A percentile compares a stretch with the other conserved stretches of the same genome.
These are phyloP conservation scores for Pyrgus malvae DNA, from an alignment of 2,888 invertebrate species.

Conservation along the genomic window DNA sequence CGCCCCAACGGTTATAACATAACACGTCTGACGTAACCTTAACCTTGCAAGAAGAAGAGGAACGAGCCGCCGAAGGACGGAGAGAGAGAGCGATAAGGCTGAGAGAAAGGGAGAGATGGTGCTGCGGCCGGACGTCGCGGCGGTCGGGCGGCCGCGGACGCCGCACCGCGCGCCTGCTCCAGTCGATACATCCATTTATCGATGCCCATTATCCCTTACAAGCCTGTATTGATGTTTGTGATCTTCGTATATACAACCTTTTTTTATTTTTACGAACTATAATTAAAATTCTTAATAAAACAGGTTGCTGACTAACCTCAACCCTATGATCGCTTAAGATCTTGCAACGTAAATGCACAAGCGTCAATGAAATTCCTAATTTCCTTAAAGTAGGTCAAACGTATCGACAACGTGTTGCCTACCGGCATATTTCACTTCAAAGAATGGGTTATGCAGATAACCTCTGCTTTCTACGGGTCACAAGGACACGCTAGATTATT, in stretches of 20 bases:
- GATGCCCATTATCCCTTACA: constrained; percentile 27
- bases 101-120: constrained; percentile 78
- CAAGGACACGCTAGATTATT: constrained; percentile 49
- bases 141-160: constrained; percentile 36
- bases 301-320: not conserved
- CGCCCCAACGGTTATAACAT: constrained; percentile 82
- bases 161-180: constrained; percentile 27
- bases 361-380: too few relatives aligned
- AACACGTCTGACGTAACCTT: constrained; percentile 83
- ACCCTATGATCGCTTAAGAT: too few relatives aligned
- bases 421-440: constrained; percentile 32
- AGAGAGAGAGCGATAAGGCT: constrained; percentile 76
- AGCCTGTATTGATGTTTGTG: constrained; percentile 14
- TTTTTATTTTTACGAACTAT: constrained; percentile 11
- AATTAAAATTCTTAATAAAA: not conserved
- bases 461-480: constrained; percentile 56
- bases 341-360: too few relatives aligned
- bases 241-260: constrained; percentile 29
- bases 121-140: constrained; percentile 40
- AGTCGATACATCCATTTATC: constrained; percentile 31
- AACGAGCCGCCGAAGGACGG: constrained; percentile 79
- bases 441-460: constrained; percentile 56
- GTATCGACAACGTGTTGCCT: constrained; percentile 24
- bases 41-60: constrained; percentile 83
- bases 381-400: constrained; percentile 39